Percentiles rank a stretch among this genome's conserved stretches.
These are phyloP conservation scores for Pogonophryne albipinna DNA, from an alignment of 2,797 vertebrate genomes.

Conservation along the genomic window DNA sequence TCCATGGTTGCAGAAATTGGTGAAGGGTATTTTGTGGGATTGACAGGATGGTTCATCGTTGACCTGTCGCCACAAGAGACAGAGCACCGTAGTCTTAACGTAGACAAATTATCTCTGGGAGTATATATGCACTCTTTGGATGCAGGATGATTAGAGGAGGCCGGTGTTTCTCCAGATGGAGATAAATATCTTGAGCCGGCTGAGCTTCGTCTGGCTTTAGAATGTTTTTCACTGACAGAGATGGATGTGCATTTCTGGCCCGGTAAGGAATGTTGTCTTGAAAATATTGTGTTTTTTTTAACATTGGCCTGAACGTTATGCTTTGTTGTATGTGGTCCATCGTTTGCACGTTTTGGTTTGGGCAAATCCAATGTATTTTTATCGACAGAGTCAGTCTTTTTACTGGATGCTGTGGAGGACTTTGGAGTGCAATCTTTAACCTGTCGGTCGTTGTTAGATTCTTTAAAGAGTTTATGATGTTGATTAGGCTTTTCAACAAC, in stretches of 20 bases:
- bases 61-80: neutral
- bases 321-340: neutral
- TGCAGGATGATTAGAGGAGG: too few species aligned
- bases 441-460: neutral
- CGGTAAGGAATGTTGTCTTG: neutral
- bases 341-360: neutral
- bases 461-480: neutral
- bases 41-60: too few species aligned
- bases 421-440: neutral
- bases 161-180: neutral
- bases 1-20: neutral
- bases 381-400: neutral
- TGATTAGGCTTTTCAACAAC: neutral
- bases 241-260: neutral
- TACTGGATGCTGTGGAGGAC: neutral
- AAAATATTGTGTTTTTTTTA: neutral
- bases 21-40: too few species aligned
- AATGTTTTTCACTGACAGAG: neutral
- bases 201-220: neutral
- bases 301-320: fast-evolving
- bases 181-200: neutral
- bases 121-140: neutral
- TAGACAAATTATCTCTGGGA: neutral
- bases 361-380: neutral
- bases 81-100: neutral